phyloP scores from a whole-genome alignment of 1,140 invertebrate species.

The Elysia chlorotica region DNA sequence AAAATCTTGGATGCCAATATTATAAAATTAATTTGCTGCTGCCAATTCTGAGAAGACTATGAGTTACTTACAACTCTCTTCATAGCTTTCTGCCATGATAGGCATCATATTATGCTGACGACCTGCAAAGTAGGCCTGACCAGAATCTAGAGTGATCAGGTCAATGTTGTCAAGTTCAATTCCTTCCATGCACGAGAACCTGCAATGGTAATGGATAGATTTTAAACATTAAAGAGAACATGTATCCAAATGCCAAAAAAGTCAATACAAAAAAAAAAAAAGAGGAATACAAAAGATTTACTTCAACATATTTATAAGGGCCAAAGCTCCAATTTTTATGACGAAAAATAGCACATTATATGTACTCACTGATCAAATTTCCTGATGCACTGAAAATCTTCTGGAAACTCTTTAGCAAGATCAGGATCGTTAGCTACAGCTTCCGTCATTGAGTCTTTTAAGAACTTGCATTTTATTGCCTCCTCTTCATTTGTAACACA shows the following conservation, averaged over 20 bases:
- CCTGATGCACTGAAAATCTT: slow-evolving; percentile 39
- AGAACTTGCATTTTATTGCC: slow-evolving; percentile 87
- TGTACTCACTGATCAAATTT: slow-evolving; percentile 42
- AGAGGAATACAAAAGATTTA: not conserved
- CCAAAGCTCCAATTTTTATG: not conserved
- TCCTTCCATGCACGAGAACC: slow-evolving; percentile 79
- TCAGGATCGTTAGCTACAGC: slow-evolving; percentile 14
- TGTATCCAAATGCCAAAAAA: not conserved
- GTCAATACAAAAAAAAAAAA: not conserved
- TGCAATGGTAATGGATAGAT: slow-evolving; percentile 14
- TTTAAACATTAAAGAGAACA: not conserved
- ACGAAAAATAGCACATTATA: not conserved
- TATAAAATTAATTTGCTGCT: too few species aligned
- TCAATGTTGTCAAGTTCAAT: slow-evolving; percentile 79
- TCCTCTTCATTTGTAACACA: slow-evolving; percentile 90
- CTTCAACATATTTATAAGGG: not conserved
- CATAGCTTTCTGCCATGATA: slow-evolving; percentile 59
- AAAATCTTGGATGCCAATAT: too few species aligned
- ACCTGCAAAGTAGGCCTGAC: slow-evolving; percentile 90
- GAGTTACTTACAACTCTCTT: not conserved
- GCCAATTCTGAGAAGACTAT: too few species aligned
- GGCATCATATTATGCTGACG: slow-evolving; percentile 91
- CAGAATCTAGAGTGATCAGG: slow-evolving; percentile 86
- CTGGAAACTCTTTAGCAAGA: slow-evolving; percentile 8
- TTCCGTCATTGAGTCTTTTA: slow-evolving; percentile 77